These are phyloP conservation scores for Aphis craccivora DNA, from an alignment of 1,140 invertebrate genomes.

Conservation along the genomic window DNA sequence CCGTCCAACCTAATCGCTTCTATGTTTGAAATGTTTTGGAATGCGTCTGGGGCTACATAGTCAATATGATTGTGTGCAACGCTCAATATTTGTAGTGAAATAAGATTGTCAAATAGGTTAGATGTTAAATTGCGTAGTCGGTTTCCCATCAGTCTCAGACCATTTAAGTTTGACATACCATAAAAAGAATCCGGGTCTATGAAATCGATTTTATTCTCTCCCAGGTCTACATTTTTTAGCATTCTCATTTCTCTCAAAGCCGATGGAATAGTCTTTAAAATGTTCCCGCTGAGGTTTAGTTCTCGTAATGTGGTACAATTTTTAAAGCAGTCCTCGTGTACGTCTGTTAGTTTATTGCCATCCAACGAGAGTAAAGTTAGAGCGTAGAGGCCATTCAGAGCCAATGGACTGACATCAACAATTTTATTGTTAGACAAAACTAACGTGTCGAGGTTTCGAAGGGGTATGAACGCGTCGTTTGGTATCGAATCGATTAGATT, in stretches of 20 bases:
- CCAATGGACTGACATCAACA: slow-evolving; percentile 76
- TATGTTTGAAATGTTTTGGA: slow-evolving; percentile 79
- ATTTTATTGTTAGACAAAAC: slow-evolving; percentile 82
- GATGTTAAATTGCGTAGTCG: slow-evolving; percentile 85
- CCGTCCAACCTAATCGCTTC: slow-evolving; percentile 87
- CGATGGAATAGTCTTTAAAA: slow-evolving; percentile 75
- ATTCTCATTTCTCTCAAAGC: slow-evolving; percentile 78
- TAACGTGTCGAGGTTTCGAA: slow-evolving; percentile 84
- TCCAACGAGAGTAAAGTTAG: slow-evolving; percentile 79
- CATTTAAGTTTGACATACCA: slow-evolving; percentile 81
- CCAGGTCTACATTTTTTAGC: slow-evolving; percentile 80
- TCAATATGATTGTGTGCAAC: slow-evolving; percentile 85
- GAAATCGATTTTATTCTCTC: slow-evolving; percentile 79
- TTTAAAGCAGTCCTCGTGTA: slow-evolving; percentile 81
- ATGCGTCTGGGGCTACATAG: slow-evolving; percentile 81
- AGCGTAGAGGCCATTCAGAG: slow-evolving; percentile 81
- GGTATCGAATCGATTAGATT: slow-evolving; percentile 82
- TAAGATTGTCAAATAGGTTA: slow-evolving; percentile 80
- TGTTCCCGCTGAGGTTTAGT: slow-evolving; percentile 83
- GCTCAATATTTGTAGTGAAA: slow-evolving; percentile 85
- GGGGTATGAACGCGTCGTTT: slow-evolving; percentile 79
- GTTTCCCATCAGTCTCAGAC: slow-evolving; percentile 86
- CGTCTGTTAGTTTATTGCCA: slow-evolving; percentile 77
- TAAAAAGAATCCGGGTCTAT: slow-evolving; percentile 82
- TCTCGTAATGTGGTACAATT: slow-evolving; percentile 82